Conservation (phyloP, 2,888 invertebrate genomes). For the Oligia fasciuncula region DNA sequence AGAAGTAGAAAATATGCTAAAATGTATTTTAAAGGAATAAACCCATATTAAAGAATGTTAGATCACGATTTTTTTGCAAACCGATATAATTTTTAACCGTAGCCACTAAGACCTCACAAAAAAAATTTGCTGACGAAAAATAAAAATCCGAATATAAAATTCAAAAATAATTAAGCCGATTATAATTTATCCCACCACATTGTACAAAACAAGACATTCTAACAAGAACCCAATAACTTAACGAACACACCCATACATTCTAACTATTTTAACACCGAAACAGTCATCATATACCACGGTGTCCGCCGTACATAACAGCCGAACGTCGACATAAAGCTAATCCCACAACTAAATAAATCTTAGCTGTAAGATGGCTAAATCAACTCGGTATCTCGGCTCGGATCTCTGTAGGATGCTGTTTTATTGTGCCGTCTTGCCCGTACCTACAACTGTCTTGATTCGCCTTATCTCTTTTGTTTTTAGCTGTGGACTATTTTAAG, state of each 20-base stretch:
- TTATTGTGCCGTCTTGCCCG: conserved; percentile 65
- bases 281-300: conserved; percentile 66
- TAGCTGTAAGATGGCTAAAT: conserved; percentile 83
- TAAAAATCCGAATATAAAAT: background rate
- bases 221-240: conserved; percentile 46
- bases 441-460: conserved; percentile 70
- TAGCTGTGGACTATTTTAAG: conserved; percentile 53
- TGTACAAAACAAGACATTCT: conserved; percentile 38
- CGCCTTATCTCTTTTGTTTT: conserved; percentile 64
- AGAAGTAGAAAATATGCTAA: background rate
- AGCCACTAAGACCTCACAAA: background rate
- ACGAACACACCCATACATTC: conserved; percentile 56
- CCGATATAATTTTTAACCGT: background rate
- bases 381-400: conserved; percentile 82
- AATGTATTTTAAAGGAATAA: background rate
- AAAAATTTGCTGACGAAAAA: no score
- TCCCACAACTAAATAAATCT: conserved; percentile 80
- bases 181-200: background rate
- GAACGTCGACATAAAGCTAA: conserved; percentile 82
- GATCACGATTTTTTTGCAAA: background rate
- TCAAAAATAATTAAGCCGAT: background rate
- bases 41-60: background rate
- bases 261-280: conserved; percentile 65
- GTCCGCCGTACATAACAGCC: conserved; percentile 69
- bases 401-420: conserved; percentile 79